These are phyloP conservation scores for Altica lythri DNA, from an alignment of 2,888 invertebrate species.

Conservation along the genomic window DNA sequence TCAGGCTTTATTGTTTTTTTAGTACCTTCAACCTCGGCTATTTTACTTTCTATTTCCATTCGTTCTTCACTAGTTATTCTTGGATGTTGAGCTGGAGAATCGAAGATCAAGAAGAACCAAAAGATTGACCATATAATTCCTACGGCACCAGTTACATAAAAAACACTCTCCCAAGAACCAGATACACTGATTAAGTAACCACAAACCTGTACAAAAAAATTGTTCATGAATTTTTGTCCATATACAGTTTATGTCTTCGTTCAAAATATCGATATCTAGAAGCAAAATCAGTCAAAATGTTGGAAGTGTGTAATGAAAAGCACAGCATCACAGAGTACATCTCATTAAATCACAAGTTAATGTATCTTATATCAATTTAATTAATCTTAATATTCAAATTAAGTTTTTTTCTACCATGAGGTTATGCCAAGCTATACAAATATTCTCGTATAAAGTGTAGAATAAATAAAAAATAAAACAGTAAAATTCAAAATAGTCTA, in stretches of 20 bases:
- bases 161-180: slow-evolving; percentile 90
- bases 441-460: too few species aligned
- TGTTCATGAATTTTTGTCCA: slow-evolving; percentile 23
- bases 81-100: slow-evolving; percentile 82
- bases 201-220: slow-evolving; percentile 29
- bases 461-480: too few species aligned
- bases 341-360: too few species aligned
- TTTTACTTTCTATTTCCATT: slow-evolving; percentile 67
- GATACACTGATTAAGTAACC: slow-evolving; percentile 78
- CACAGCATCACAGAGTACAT: too few species aligned
- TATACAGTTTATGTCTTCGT: slow-evolving; percentile 12
- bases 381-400: too few species aligned
- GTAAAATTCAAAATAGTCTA: too few species aligned
- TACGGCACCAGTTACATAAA: slow-evolving; percentile 75
- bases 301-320: too few species aligned
- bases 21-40: slow-evolving; percentile 57
- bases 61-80: slow-evolving; percentile 76
- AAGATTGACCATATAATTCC: slow-evolving; percentile 79
- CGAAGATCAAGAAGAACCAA: slow-evolving; percentile 82
- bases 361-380: too few species aligned
- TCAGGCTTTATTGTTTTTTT: slow-evolving; percentile 50
- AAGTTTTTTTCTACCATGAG: too few species aligned
- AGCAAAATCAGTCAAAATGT: slow-evolving; percentile 17
- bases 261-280: slow-evolving; percentile 21
- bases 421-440: too few species aligned